Percentiles rank a stretch among this genome's conserved stretches.
phyloP scores from a whole-genome alignment of 2,888 invertebrate genomes.

The Apotomis capreana region DNA sequence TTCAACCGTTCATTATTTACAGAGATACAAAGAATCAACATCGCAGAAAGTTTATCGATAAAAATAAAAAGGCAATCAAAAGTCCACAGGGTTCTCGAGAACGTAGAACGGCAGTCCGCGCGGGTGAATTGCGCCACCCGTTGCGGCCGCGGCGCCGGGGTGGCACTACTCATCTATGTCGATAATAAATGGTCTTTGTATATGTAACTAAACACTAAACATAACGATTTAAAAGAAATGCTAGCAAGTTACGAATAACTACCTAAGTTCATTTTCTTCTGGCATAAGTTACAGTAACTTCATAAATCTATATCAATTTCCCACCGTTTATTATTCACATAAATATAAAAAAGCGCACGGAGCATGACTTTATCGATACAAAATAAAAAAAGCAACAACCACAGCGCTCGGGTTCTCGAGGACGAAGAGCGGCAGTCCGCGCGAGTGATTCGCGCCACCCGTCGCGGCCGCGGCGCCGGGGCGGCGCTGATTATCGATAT shows the following conservation, averaged over 20 bases:
- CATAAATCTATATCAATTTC: neutral
- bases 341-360: conserved; percentile 10
- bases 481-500: conserved; percentile 54
- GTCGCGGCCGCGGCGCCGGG: conserved; percentile 71
- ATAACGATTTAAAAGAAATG: neutral
- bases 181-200: conserved; percentile 45
- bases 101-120: conserved; percentile 76
- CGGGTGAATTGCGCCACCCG: conserved; percentile 82
- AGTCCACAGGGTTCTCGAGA: conserved; percentile 67
- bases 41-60: conserved; percentile 26
- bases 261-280: neutral
- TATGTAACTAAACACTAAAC: neutral
- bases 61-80: conserved; percentile 54
- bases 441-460: conserved; percentile 83
- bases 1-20: neutral
- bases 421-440: conserved; percentile 75
- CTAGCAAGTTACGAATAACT: neutral
- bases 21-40: conserved; percentile 1
- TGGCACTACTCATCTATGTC: conserved; percentile 55
- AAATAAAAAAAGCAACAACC: conserved; percentile 57
- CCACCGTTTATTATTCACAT: neutral
- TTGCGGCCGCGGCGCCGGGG: conserved; percentile 69
- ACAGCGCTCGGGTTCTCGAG: conserved; percentile 68
- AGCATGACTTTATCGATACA: conserved; percentile 40
- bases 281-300: neutral